A percentile compares a stretch with the other conserved stretches of the same genome.
phyloP scores from a whole-genome alignment of 2,113 vertebrate genomes.

The Diphyllodes magnificus region DNA sequence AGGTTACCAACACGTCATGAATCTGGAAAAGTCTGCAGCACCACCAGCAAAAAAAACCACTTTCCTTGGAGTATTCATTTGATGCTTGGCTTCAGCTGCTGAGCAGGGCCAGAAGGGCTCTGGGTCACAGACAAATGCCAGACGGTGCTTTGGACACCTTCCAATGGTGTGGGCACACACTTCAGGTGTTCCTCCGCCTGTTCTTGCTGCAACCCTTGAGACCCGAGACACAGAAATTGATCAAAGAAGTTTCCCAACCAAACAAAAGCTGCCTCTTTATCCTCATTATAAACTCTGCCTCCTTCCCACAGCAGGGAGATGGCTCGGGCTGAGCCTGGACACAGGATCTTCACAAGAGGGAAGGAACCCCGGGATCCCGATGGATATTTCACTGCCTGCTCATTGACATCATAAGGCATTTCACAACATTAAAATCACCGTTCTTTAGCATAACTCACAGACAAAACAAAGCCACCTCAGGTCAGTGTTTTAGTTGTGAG shows the following conservation, averaged over 20 bases:
- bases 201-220: not conserved
- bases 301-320: not conserved
- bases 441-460: not conserved
- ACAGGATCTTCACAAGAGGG: not conserved
- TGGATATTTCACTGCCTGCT: not conserved
- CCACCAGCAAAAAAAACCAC: not conserved
- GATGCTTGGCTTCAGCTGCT: not conserved
- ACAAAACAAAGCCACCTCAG: not conserved
- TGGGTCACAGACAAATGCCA: not conserved
- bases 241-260: not conserved
- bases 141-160: not conserved
- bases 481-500: not conserved
- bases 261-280: not conserved
- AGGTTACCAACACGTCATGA: not conserved
- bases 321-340: not conserved
- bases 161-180: fast-evolving
- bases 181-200: not conserved
- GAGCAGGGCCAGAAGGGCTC: not conserved
- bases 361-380: fast-evolving
- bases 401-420: not conserved
- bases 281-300: not conserved
- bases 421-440: not conserved
- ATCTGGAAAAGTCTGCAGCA: not conserved
- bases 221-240: not conserved
- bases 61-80: not conserved